Base-by-base conservation (phyloP, 2,888 invertebrate species). In the Scaptomyza reducta region DNA sequence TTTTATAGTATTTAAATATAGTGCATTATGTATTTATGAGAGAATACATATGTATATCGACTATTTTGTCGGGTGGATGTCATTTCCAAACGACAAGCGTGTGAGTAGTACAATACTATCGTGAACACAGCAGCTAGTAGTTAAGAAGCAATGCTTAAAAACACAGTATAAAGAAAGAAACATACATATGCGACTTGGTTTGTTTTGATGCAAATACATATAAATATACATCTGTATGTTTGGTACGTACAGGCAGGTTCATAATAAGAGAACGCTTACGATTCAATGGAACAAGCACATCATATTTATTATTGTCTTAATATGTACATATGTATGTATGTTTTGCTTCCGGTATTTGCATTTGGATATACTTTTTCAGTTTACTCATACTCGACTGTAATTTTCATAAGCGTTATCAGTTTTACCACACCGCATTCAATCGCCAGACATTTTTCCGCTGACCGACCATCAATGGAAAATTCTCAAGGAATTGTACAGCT, bases 391-490 rank as follows among this genome's bases (percentile, higher is more conserved):
- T n/a, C n/a, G 22, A 22, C 22, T 22, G 22, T 22, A 2, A 22
- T 22, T 22, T 22, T 22, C 22, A 22, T 5, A 27, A 27, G 6
- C 27, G 38, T 65, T 79, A 77, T 77, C 71, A 49, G 49, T 51
- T 50, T 3, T 50, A 57, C 6, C 46, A 53, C 29, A 27, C 53
- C 41, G 49, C 63, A 51, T 46, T 44, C 33, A 58, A 58, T 33
- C 11, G 56, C 29, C 29, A 27, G 47, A 40, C 27, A 31, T 51
- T 77, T 72, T 68, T 38, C 46, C 44, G 40, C 29, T 63, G 59
- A 50, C 45, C 61, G 72, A 47, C 47, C 40, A 67, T 54, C 57
- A 58, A 35, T 74, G 77, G 82, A 77, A 77, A 77, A 70, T 75
- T 78, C 68, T 72, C 9, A 35, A 51, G 47, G 41, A 63, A 41